Conservation (phyloP, 2,113 vertebrate genomes). For the Tychaedon coryphoeus region DNA sequence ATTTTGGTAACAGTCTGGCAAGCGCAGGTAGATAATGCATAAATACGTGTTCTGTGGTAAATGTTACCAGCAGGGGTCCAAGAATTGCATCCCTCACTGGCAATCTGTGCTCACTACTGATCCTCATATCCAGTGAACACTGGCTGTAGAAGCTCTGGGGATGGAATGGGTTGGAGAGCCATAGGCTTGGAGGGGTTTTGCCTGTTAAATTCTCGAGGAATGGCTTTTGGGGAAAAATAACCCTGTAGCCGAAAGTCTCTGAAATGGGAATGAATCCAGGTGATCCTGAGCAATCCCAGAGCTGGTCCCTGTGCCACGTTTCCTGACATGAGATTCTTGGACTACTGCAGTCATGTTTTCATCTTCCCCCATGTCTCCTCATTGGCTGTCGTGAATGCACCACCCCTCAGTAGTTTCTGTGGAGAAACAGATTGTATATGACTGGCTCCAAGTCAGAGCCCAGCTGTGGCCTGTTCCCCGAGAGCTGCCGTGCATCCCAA, state of each 20-base stretch:
- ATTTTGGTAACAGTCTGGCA: constrained; percentile 97
- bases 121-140: not conserved
- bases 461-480: not conserved
- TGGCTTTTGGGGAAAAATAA: not conserved
- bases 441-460: constrained; percentile 31
- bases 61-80: constrained; percentile 73
- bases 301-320: not conserved
- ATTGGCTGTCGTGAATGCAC: constrained; percentile 51
- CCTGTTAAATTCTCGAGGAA: not conserved
- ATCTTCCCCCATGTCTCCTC: constrained; percentile 57
- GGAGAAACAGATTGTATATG: constrained; percentile 68
- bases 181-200: not conserved
- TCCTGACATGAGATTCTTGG: constrained; percentile 73
- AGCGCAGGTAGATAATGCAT: constrained; percentile 89
- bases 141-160: not conserved
- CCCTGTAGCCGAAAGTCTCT: not conserved
- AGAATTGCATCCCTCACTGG: constrained; percentile 58
- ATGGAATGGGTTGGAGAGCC: not conserved
- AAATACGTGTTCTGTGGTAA: constrained; percentile 38
- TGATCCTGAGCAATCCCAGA: not conserved
- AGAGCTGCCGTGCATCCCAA: fast-evolving
- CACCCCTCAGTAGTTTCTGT: constrained; percentile 27
- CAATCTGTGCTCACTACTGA: not conserved
- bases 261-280: not conserved
- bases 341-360: constrained; percentile 70